Conservation (phyloP, 2,797 vertebrate genomes). For the Parauchenoglanis ngamensis region DNA sequence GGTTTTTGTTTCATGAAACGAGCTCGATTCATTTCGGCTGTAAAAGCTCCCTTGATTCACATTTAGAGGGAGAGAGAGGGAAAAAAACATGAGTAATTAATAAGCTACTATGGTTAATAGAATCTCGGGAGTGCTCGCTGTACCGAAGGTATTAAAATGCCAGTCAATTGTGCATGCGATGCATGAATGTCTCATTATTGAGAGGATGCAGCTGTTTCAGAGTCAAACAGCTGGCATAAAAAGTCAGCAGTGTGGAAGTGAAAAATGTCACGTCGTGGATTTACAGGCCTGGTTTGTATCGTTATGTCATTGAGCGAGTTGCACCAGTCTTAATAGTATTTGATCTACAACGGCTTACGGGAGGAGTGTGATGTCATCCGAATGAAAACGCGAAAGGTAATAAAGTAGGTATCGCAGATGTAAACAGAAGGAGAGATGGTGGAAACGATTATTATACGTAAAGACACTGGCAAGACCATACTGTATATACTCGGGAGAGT, state of each 20-base stretch:
- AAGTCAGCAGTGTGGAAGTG: neutral
- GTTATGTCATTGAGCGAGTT: neutral
- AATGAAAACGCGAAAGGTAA: neutral
- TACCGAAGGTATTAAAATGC: slow-evolving; percentile 21
- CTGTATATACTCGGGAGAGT: neutral
- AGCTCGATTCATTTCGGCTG: slow-evolving; percentile 66
- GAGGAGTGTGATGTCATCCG: neutral
- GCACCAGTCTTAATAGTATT: neutral
- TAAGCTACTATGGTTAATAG: slow-evolving; percentile 42
- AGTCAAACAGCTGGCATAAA: slow-evolving; percentile 4
- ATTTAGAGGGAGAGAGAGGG: neutral
- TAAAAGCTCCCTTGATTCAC: slow-evolving; percentile 40
- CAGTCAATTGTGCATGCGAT: neutral
- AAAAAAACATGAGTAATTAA: slow-evolving; percentile 26
- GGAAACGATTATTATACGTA: neutral
- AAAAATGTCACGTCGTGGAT: neutral
- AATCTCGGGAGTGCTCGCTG: slow-evolving; percentile 25
- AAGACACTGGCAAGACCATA: neutral
- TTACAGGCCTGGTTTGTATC: neutral
- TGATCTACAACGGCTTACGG: neutral
- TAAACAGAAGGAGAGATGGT: neutral
- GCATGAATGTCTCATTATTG: slow-evolving; percentile 3
- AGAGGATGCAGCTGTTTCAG: neutral
- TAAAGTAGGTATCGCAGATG: neutral
- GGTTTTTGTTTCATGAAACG: slow-evolving; percentile 59